Evolutionary conservation across 2,113 vertebrate genomes (phyloP).

Genomic region (Calonectris borealis): DNA sequence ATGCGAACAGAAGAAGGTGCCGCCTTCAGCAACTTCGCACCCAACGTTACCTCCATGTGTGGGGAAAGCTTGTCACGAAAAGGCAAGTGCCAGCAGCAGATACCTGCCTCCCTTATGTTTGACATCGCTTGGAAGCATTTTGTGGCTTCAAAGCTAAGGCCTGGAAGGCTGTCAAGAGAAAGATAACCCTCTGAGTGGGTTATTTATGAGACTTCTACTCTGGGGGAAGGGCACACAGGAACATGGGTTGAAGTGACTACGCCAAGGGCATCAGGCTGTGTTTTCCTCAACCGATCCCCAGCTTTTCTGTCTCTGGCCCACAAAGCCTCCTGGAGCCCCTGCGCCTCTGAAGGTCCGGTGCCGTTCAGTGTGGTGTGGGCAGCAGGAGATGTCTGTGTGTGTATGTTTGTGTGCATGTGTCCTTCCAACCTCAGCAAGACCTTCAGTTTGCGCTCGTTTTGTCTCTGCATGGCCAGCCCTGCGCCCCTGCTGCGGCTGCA

Average conservation of each 20-base stretch:
- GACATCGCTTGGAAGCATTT: neutral
- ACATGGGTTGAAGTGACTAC: neutral
- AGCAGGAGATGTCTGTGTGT: neutral
- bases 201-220: neutral
- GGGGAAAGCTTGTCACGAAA: neutral
- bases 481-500: rapidly evolving
- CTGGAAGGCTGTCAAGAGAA: neutral
- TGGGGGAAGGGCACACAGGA: neutral
- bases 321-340: neutral
- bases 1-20: neutral
- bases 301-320: neutral
- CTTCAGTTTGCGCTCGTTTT: neutral
- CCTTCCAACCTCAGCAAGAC: neutral
- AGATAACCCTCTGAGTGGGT: neutral
- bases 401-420: neutral
- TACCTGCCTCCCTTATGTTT: neutral
- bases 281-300: neutral
- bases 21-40: neutral
- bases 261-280: neutral
- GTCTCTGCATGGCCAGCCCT: neutral
- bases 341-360: neutral
- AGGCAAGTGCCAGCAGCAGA: neutral
- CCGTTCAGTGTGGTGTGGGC: neutral
- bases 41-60: rapidly evolving
- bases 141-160: neutral